Base-by-base conservation (phyloP, 1,140 invertebrate species). In the Oncopodura yosiiana region DNA sequence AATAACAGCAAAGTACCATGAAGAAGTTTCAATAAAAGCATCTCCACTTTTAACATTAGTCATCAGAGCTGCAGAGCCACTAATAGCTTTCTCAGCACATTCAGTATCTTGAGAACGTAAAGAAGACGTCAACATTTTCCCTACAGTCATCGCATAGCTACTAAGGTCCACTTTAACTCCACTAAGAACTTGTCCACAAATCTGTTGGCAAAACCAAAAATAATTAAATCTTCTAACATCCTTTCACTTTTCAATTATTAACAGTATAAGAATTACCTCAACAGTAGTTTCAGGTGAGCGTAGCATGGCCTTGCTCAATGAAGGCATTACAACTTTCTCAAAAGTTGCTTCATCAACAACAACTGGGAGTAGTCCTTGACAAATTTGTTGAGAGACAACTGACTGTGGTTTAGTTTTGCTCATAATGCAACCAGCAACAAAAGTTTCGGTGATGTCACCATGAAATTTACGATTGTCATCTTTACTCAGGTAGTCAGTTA, bases 221-320 rank as follows among this genome's bases (percentile, higher is more conserved):
- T 26, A 34, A 49, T 18, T 24, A 9, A 23, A 27, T 4, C 30
- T 12, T 24, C n/a, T 42, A 50, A 8, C 38, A 50, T 14, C 24
- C 9, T 16, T 11, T 32, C 5, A 34, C 12, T 49, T 14, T 21
- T 19, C 19, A n/a, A n/a, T n/a, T n/a, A n/a, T n/a, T n/a, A n/a
- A n/a, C n/a, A n/a, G n/a, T n/a, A n/a, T n/a, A n/a, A 21, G 5
- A 27, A 3, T 46, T 53, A 60, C 56, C 39, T 53, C 38, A 6
- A 60, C 32, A n/a, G 57, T 27, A 21, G 89, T 81, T 77, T 97
- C 94, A 0, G 94, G 90, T 71, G 87, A 95, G 51, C 94, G 72
- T n/a, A 97, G 72, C 78, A 96, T 84, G 6, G 88, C 81, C 69
- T 92, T 92, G 67, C 92, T 85, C n/a, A 93, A 68, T 9, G 87